Percentiles rank a stretch among this genome's conserved stretches.
Evolutionary conservation across 2,888 invertebrate genomes (phyloP).

Genomic region (Smittia aterrima): DNA sequence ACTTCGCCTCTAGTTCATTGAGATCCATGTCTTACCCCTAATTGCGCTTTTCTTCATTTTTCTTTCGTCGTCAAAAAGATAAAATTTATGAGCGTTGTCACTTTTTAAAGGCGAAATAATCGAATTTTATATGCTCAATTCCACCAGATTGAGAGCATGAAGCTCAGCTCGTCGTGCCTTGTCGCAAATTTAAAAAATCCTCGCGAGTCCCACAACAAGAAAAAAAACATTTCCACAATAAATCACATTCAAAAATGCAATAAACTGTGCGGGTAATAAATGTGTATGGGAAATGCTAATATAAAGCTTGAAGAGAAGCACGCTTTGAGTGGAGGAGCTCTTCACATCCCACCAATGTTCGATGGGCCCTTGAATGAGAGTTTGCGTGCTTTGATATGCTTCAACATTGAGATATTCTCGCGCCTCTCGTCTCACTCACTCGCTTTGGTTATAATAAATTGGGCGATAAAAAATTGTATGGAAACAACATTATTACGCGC

Average conservation of each 20-base stretch:
- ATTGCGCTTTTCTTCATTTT: neutral
- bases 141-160: neutral
- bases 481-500: constrained; percentile 21
- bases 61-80: neutral
- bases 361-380: neutral
- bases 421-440: neutral
- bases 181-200: neutral
- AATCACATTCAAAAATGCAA: constrained; percentile 36
- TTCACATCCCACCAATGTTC: neutral
- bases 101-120: neutral
- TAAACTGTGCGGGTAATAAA: constrained; percentile 24
- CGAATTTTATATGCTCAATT: constrained; percentile 13
- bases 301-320: constrained; percentile 10
- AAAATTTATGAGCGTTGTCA: neutral
- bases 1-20: too few relatives aligned
- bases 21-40: neutral
- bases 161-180: neutral
- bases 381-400: neutral
- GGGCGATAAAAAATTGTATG: constrained; percentile 28
- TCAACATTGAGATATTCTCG: neutral
- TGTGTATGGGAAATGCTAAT: constrained; percentile 35
- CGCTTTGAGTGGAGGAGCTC: neutral
- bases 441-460: constrained; percentile 6
- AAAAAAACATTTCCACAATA: constrained; percentile 11
- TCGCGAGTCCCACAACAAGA: neutral